Evolutionary conservation across 2,113 vertebrate species (phyloP), one percentile per base, ranked within the genome.

Genomic region (Anguilla rostrata): DNA sequence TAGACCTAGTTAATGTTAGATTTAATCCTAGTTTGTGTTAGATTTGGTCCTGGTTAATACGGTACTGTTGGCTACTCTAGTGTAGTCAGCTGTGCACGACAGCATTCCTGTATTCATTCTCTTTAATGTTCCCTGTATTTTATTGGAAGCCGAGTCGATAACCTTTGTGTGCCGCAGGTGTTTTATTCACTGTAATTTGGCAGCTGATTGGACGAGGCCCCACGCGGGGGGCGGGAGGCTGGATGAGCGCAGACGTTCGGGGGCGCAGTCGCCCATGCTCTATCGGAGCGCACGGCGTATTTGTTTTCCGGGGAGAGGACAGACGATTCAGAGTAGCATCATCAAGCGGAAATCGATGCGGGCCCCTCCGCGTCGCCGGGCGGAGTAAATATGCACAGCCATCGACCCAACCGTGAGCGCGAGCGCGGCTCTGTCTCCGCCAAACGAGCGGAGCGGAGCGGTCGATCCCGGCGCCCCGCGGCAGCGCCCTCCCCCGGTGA

Each of bases 311-410:
- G 89, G 56, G 89, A 84, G 93, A 91, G 86, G 87, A 86, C 87
- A 92, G 83, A 84, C 86, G 57, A 89, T 89, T 88, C 86, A 90
- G 80, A 80, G 85, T 82, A 43, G 79, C 89, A 78, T 85, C 88
- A 92, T 93, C 91, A 92, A 92, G 86, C 88, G 84, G 71, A 91
- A 94, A 94, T 94, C 93, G 88, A 94, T 92, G 89, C n/a, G 75
- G 20, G 88, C 89, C 85, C 89, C 81, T 26, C 90, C 91, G 92
- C 93, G 92, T 39, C 34, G 63, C 85, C 82, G 57, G 87, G 81
- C 91, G 39, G 39, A 40, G 88, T 57, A 83, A 83, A 57, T 83
- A 87, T 83, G 87, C 84, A 80, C 75, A 86, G 87, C 46, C 89
- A 94, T 94, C 86, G 87, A 85, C 94, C 89, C 86, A 85, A 88